phyloP scores from a whole-genome alignment of 53 echinoderm and acorn worm genomes.

The Astropecten irregularis region DNA sequence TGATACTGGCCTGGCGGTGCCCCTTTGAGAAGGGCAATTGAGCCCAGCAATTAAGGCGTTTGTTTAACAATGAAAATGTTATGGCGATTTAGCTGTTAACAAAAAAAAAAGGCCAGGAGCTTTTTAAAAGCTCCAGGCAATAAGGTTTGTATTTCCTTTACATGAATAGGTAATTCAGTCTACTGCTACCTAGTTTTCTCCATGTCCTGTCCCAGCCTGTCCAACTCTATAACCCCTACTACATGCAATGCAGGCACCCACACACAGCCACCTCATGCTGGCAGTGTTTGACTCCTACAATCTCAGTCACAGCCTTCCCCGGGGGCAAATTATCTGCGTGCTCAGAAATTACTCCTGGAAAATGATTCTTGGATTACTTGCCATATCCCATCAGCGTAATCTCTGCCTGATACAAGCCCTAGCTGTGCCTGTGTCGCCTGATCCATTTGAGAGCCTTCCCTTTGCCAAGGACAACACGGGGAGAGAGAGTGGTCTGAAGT shows the following conservation, averaged over 20 bases:
- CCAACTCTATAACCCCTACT: too few species aligned
- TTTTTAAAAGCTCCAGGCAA: too few species aligned
- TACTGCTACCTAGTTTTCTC: too few species aligned
- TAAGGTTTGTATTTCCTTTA: too few species aligned
- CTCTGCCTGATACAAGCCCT: slow-evolving; percentile 49
- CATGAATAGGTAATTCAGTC: too few species aligned
- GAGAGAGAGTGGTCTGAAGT: not conserved
- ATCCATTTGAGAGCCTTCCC: slow-evolving; percentile 44
- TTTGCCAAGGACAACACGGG: slow-evolving; percentile 23
- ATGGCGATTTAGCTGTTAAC: not conserved
- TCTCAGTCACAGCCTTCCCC: slow-evolving; percentile 31
- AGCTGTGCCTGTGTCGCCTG: slow-evolving; percentile 65
- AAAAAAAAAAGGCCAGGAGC: not conserved
- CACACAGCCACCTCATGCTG: not conserved
- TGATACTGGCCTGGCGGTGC: not conserved
- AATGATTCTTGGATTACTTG: slow-evolving; percentile 71
- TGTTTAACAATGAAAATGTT: slow-evolving; percentile 13
- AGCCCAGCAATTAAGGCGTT: slow-evolving; percentile 31
- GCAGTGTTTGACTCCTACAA: slow-evolving; percentile 36
- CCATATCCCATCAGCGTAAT: slow-evolving; percentile 61
- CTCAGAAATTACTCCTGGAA: slow-evolving; percentile 62
- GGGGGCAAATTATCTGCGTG: slow-evolving; percentile 65
- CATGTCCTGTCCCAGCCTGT: too few species aligned
- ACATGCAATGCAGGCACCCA: too few species aligned
- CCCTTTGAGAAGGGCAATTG: too few species aligned